Evolutionary conservation across 2,113 vertebrate species (phyloP).

Genomic region (Uria aalge): DNA sequence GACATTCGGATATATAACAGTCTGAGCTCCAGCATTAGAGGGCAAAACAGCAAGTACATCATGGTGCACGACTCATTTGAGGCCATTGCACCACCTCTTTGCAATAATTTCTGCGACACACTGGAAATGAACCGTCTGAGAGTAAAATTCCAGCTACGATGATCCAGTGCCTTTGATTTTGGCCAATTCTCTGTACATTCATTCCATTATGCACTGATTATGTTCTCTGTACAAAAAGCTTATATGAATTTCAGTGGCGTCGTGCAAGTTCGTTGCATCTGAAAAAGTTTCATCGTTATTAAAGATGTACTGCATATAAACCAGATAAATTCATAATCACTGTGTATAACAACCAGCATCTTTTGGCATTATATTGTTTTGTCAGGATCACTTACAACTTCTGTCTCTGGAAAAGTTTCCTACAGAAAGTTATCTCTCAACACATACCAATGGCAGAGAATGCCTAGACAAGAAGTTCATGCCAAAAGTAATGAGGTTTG

Average conservation of each 20-base stretch:
- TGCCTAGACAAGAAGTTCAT: background rate
- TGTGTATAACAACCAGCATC: background rate
- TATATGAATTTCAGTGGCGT: background rate
- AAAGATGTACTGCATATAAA: background rate
- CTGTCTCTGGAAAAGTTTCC: background rate
- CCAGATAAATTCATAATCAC: background rate
- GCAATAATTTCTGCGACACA: background rate
- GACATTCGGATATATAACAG: background rate
- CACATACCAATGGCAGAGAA: background rate
- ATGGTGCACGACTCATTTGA: background rate
- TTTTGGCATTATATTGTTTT: background rate
- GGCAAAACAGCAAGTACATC: background rate
- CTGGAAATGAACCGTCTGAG: fast-evolving
- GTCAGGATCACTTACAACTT: background rate
- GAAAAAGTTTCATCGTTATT: background rate
- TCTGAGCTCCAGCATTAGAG: background rate
- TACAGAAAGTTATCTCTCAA: background rate
- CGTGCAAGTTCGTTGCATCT: background rate
- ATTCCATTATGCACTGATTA: background rate
- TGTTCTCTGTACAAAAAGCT: background rate
- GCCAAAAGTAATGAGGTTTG: fast-evolving
- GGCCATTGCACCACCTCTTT: background rate
- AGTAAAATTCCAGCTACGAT: background rate
- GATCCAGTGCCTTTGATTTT: background rate
- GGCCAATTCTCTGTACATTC: background rate